Percentiles rank a stretch among this genome's conserved stretches.
Conservation (phyloP, 1,140 invertebrate genomes). For the Nasonia vitripennis region DNA sequence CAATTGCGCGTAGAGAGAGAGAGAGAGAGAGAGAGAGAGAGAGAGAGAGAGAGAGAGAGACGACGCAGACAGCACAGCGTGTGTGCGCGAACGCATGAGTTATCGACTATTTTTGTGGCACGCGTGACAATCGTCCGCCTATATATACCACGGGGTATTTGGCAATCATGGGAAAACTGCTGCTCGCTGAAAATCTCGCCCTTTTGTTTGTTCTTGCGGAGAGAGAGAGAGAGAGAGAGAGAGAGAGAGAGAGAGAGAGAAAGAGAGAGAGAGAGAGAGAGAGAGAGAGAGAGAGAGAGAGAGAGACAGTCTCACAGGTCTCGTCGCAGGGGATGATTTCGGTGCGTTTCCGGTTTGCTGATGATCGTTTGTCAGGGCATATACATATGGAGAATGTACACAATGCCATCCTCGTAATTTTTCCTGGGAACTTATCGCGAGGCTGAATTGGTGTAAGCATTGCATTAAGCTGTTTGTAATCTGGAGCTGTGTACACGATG, state of each 20-base stretch:
- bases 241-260: too few species aligned
- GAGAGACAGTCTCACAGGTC: background rate
- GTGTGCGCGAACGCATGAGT: background rate
- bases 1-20: background rate
- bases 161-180: slow-evolving; percentile 19
- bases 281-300: too few species aligned
- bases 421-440: background rate
- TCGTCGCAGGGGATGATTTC: background rate
- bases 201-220: background rate
- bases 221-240: too few species aligned
- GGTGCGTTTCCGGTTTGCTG: background rate
- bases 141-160: background rate
- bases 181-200: background rate
- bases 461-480: background rate
- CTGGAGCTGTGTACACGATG: background rate
- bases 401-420: background rate
- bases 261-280: too few species aligned
- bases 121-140: slow-evolving; percentile 10
- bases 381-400: background rate
- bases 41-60: background rate
- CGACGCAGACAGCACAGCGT: background rate
- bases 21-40: background rate
- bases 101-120: slow-evolving; percentile 2
- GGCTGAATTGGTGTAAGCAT: background rate
- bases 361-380: background rate